Evolutionary conservation across 2,888 invertebrate genomes (phyloP), one percentile per base, ranked within the genome.

Genomic region (Thymelicus sylvestris): DNA sequence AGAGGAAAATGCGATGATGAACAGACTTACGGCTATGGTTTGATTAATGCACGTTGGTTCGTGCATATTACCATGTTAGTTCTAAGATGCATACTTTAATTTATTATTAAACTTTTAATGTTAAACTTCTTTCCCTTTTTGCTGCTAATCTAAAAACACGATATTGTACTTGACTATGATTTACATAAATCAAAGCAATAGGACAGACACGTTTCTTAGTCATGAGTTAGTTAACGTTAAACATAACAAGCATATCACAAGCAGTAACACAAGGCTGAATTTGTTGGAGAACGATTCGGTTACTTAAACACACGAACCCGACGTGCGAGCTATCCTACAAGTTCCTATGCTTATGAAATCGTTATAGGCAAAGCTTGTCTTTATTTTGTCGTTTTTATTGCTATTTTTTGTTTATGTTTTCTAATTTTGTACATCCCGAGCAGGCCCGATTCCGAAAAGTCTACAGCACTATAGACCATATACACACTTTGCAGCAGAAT

Each of bases 51-150:
- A 75, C 76, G 73, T 69, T 10, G 24, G 24, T 55, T 52, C 24
- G 3, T 55, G 24, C 12, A 76, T 31, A 31, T 73, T 39, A 79
- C 78, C 80, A 80, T 80, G 81, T 81, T 80, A 77, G 75, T 80
- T 31, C 80, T 81, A 80, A 85, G 85, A 87, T 83, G 83, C 82
- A 79, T 81, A 81, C 76, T 80, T 83, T 89, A 89, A 92, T 91
- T 92, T 91, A 91, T 89, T 84, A 87, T 85, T 31, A 81, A 82
- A 92, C 91, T 88, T 91, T 90, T 87, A 84, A 86, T 84, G 88
- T 88, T 87, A 87, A 87, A 89, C 86, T 88, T 89, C 75, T 74
- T 76, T 78, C 76, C 77, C 74, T 73, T 66, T 66, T 55, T 48
- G 24, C 66, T 15, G 19, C 44, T 57, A 48, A 64, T 69, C 47